Evolutionary conservation across 2,113 vertebrate species (phyloP).

Genomic region (Anser cygnoides): DNA sequence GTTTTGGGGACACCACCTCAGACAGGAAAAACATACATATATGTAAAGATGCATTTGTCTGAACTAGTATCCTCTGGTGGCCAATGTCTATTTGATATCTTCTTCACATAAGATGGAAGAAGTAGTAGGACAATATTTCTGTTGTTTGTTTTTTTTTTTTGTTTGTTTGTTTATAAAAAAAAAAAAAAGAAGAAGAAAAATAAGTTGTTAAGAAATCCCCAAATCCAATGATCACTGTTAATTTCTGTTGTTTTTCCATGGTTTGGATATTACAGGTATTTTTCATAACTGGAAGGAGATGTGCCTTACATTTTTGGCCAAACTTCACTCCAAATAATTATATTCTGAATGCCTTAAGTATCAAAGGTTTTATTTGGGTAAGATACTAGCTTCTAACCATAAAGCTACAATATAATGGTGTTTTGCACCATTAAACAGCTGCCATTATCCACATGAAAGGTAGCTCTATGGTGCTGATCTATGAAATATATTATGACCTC

Average conservation of each 20-base stretch:
- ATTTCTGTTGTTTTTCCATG: neutral
- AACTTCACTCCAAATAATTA: neutral
- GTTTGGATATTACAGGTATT: neutral
- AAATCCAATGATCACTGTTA: neutral
- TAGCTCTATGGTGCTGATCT: neutral
- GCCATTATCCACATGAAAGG: neutral
- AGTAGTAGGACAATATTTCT: neutral
- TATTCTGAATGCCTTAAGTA: neutral
- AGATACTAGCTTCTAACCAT: neutral
- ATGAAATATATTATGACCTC: constrained; percentile 1
- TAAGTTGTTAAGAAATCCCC: neutral
- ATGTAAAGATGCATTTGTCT: neutral
- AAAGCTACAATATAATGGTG: neutral
- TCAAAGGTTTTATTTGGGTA: constrained; percentile 31
- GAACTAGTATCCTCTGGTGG: neutral
- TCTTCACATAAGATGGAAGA: neutral
- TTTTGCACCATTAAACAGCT: neutral
- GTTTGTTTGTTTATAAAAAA: no score
- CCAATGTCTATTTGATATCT: neutral
- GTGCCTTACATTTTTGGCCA: neutral
- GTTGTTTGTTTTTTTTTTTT: no score
- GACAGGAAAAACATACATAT: neutral
- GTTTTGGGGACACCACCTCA: neutral
- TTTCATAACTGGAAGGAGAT: neutral
- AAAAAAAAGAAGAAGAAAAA: neutral